A percentile compares a stretch with the other conserved stretches of the same genome.
phyloP scores from a whole-genome alignment of 2,888 invertebrate genomes.

The Therioaphis trifolii region DNA sequence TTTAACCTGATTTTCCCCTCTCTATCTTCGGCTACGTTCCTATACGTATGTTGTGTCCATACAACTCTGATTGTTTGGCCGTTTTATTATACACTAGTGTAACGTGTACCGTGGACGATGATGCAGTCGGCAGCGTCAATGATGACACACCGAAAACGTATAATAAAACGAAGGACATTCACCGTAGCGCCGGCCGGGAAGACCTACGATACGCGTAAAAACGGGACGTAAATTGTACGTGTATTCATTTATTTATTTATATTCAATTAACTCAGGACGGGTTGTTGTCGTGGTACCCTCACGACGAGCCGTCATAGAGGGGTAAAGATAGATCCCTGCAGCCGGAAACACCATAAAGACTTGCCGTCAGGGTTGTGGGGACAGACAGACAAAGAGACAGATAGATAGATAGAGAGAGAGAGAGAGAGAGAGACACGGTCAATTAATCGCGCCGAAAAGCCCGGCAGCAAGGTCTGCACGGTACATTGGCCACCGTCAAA shows the following conservation, averaged over 20 bases:
- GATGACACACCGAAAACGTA: constrained; percentile 47
- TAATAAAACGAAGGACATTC: neutral
- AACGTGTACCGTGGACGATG: too few species aligned
- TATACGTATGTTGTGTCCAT: too few species aligned
- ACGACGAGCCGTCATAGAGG: neutral
- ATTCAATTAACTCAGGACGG: constrained; percentile 59
- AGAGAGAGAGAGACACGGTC: constrained; percentile 37
- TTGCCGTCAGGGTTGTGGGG: too few species aligned
- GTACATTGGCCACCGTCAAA: constrained; percentile 55
- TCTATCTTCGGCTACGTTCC: too few species aligned
- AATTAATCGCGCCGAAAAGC: constrained; percentile 51
- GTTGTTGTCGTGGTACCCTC: neutral
- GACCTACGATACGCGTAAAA: neutral
- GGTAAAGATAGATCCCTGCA: neutral
- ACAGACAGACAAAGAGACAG: neutral
- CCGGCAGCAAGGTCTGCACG: constrained; percentile 42
- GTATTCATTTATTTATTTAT: constrained; percentile 44
- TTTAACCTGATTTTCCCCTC: too few species aligned
- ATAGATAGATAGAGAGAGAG: neutral
- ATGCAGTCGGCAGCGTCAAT: neutral
- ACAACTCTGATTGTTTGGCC: too few species aligned
- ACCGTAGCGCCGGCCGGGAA: too few species aligned
- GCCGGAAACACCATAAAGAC: too few species aligned
- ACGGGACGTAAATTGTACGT: neutral
- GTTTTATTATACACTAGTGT: too few species aligned